These are phyloP conservation scores for Diaphora mendica DNA, from an alignment of 2,888 invertebrate genomes.

Conservation along the genomic window DNA sequence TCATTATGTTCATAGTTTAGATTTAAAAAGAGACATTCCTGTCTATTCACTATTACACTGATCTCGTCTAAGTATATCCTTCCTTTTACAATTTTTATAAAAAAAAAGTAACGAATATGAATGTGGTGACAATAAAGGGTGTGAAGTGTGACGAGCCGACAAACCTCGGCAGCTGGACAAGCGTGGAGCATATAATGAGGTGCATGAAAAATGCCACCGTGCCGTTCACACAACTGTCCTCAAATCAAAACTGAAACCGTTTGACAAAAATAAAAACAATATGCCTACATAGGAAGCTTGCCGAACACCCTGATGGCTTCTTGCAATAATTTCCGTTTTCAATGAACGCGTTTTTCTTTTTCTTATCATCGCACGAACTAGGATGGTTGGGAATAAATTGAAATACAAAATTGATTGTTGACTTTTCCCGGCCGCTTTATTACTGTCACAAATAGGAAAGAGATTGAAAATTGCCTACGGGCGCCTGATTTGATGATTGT, in stretches of 20 bases:
- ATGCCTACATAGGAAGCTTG: slow-evolving; percentile 69
- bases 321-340: slow-evolving; percentile 87
- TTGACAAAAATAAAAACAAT: slow-evolving; percentile 64
- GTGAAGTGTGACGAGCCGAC: slow-evolving; percentile 62
- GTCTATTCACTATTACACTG: not conserved
- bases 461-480: slow-evolving; percentile 84
- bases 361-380: slow-evolving; percentile 86
- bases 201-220: slow-evolving; percentile 75
- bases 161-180: slow-evolving; percentile 63
- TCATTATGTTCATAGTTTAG: not conserved
- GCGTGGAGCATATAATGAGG: slow-evolving; percentile 75
- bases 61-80: not conserved
- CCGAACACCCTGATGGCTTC: slow-evolving; percentile 84
- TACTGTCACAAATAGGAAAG: slow-evolving; percentile 86
- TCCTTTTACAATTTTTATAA: not conserved
- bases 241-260: slow-evolving; percentile 78
- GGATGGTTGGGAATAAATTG: slow-evolving; percentile 86
- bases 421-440: slow-evolving; percentile 85
- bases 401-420: slow-evolving; percentile 87
- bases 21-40: not conserved
- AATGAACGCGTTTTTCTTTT: slow-evolving; percentile 85
- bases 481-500: slow-evolving; percentile 67
- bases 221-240: slow-evolving; percentile 66
- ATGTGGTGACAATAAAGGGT: slow-evolving; percentile 50
- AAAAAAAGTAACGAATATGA: not conserved